Base-by-base conservation (phyloP, 1,140 invertebrate genomes). In the Oreohelix idahoensis region DNA sequence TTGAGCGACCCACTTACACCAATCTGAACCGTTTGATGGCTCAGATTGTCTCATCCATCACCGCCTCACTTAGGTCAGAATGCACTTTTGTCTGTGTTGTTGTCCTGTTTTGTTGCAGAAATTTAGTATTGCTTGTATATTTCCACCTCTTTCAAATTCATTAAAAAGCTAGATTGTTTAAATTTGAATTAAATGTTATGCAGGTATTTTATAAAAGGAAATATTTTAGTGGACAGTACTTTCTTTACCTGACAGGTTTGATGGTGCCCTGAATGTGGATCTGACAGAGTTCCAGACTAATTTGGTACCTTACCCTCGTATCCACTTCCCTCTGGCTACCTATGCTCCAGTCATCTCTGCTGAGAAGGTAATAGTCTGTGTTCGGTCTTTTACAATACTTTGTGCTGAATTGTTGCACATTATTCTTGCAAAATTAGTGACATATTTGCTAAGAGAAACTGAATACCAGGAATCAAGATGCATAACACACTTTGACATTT, bases 1-100 rank as follows among this genome's bases (percentile, higher is more conserved):
- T 96, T 4, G 94, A 94, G 5, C 92, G 95, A 53, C 96, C 96
- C 17, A 96, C 96, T 0, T 97, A 97, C 88, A 96, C 95, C 11
- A 97, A 97, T 90, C 92, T 96, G 53, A 66, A 66, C 29, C 63
- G 63, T 32, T 11, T 66, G n/a, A 29, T 66, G 8, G 29, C 20
- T 29, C 63, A 66, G 63, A 66, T 66, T 66, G 63, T 66, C 1
- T 66, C 63, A 29, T 66, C 63, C 63, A 66, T 66, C 96, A 97
- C 89, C 93, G 96, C 78, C 93, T 96, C 26, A 94, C 96, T 70
- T 95, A 94, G 1, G 96, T 93, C 87, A 88, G 93, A 39, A 49
- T 49, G 45, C 17, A 11, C 17, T 49, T n/a, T 58, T 58, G 10
- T 58, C 20, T 58, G 53, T 15, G 15, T 45, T 45, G 5, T 5